phyloP scores from a whole-genome alignment of 2,797 vertebrate genomes.

The Esox lucius region DNA sequence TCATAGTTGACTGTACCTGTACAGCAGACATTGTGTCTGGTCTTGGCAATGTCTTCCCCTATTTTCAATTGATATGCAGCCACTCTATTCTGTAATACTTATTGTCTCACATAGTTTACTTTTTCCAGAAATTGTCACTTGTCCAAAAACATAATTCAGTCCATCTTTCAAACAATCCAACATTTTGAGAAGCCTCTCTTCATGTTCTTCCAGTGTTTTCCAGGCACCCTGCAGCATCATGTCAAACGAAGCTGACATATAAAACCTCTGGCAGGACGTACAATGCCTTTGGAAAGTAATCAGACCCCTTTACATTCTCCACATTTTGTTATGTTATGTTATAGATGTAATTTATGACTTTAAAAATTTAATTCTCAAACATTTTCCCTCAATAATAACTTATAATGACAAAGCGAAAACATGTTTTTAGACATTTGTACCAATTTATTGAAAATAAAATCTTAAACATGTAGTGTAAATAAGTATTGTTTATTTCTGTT shows the following conservation, averaged over 20 bases:
- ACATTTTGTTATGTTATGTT: background rate
- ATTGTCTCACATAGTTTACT: too few species aligned
- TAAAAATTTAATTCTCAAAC: background rate
- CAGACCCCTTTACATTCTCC: background rate
- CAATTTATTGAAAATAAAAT: background rate
- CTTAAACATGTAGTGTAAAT: background rate
- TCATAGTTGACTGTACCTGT: background rate
- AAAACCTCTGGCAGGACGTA: background rate
- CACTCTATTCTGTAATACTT: too few species aligned
- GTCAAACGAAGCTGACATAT: too few species aligned
- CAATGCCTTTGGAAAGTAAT: background rate
- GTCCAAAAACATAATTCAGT: too few species aligned
- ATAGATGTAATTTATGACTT: too few species aligned
- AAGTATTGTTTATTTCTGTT: background rate
- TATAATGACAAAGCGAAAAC: background rate
- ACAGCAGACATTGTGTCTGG: conserved; percentile 9
- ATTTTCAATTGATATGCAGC: too few species aligned
- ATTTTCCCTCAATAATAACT: background rate
- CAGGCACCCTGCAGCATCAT: too few species aligned
- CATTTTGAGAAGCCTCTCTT: too few species aligned
- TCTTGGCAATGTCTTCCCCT: too few species aligned
- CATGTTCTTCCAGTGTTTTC: too few species aligned
- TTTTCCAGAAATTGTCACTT: too few species aligned
- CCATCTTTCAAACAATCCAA: too few species aligned
- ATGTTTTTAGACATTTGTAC: background rate